A percentile compares a stretch with the other conserved stretches of the same genome.
phyloP scores from a whole-genome alignment of 2,113 vertebrate species.

The Aleadryas rufinucha region DNA sequence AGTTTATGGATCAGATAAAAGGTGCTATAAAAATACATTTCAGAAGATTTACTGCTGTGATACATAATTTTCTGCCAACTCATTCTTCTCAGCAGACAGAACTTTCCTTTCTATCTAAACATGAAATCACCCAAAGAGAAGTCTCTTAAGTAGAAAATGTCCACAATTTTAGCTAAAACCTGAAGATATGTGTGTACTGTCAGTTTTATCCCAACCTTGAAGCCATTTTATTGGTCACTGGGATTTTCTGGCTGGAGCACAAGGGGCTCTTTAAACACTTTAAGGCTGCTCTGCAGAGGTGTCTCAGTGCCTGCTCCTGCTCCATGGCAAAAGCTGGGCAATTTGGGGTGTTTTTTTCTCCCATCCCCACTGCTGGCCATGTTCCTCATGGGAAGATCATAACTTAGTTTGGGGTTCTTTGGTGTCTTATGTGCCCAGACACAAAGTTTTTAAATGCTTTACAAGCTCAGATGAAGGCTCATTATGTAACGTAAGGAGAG shows the following conservation, averaged over 20 bases:
- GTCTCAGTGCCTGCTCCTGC: neutral
- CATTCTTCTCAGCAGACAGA: neutral
- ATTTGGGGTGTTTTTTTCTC: neutral
- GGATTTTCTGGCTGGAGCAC: neutral
- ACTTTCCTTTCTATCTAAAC: neutral
- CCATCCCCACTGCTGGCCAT: neutral
- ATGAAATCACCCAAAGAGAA: neutral
- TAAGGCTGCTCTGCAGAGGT: neutral
- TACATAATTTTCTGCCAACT: neutral
- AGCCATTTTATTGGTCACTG: neutral
- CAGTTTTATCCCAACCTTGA: neutral
- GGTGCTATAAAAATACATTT: slow-evolving; percentile 21
- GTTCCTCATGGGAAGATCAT: neutral
- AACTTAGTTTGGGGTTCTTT: neutral
- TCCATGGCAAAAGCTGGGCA: neutral
- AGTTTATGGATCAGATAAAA: slow-evolving; percentile 32
- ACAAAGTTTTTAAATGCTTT: neutral
- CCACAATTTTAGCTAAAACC: neutral
- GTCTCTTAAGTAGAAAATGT: neutral
- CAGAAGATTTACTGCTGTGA: neutral
- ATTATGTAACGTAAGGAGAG: neutral
- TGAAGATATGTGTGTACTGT: neutral
- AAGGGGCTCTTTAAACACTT: neutral
- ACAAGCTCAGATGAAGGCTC: neutral
- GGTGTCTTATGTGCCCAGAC: too few relatives aligned